Evolutionary conservation across 2,888 invertebrate genomes (phyloP), one percentile per base, ranked within the genome.

Genomic region (Thumatha senex): DNA sequence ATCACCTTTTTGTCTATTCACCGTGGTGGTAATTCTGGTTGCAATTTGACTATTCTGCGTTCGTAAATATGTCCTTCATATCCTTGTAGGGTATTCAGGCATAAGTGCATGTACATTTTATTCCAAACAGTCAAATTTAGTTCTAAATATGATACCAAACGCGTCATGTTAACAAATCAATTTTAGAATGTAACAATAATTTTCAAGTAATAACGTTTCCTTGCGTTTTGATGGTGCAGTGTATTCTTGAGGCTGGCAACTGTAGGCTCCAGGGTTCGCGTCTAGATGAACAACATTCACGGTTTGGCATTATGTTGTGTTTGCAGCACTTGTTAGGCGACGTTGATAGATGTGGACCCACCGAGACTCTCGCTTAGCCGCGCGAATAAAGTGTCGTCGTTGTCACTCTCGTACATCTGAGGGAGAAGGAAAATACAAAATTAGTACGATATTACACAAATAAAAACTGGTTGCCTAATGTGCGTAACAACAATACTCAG

Each of bases 371-470:
- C 77, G 4, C 68, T 75, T 12, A 80, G 61, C 55, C 70, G 74
- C 54, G 83, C 84, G 72, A 81, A 86, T 14, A 86, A 54, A 30
- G 69, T 75, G 54, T 85, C 85, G 45, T 86, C 86, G 51, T 78
- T 41, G 10, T 48, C 52, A 13, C 63, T 82, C 56, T 86, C 86
- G 48, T 73, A 79, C 56, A 58, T 69, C 74, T 70, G 59, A 15
- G 48, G 48, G 40, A 61, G 59, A 63, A 40, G 58, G 61, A 38
- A 54, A 54, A 29, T 42, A 51, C 13, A 42, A 2, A 49, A 54
- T 61, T 45, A 54, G 35, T 46, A 45, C 30, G 14, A 0, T 1
- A 14, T 38, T n/a, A n/a, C n/a, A n/a, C n/a, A n/a, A n/a, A n/a
- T n/a, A n/a, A n/a, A n/a, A n/a, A n/a, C 7, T 15, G 14, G 10